A percentile compares a stretch with the other conserved stretches of the same genome.
Evolutionary conservation across 2,113 vertebrate genomes (phyloP).

Genomic region (Zosterops japonicus): DNA sequence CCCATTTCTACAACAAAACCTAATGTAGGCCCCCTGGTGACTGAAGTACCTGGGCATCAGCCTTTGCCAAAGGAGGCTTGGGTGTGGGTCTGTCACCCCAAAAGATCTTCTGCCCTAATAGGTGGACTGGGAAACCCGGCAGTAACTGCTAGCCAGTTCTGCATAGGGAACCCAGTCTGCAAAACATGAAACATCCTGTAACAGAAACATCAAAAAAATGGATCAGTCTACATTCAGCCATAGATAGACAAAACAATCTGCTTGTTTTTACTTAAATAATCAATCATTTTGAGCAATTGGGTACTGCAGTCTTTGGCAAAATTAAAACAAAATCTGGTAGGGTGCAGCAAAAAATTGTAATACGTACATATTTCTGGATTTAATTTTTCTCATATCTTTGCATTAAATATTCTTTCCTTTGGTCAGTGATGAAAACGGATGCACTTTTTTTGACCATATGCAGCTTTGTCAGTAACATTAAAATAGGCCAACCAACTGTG

Average conservation of each 20-base stretch:
- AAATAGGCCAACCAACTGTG: neutral
- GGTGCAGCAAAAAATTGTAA: neutral
- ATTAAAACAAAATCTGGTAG: neutral
- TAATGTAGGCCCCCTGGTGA: neutral
- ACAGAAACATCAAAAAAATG: neutral
- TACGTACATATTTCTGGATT: neutral
- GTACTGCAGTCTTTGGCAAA: neutral
- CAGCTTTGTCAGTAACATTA: neutral
- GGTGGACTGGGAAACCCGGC: neutral
- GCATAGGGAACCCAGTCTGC: neutral
- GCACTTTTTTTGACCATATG: neutral
- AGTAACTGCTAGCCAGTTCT: neutral
- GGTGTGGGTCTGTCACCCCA: neutral
- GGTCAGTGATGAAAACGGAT: neutral
- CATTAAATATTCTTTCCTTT: neutral
- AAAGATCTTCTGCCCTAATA: neutral
- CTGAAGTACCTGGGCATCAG: neutral
- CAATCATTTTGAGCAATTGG: neutral
- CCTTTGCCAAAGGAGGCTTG: neutral
- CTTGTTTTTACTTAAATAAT: neutral
- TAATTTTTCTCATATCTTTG: neutral
- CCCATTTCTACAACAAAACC: neutral
- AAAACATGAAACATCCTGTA: neutral
- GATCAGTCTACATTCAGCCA: neutral
- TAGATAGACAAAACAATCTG: neutral